Conservation (phyloP, 2,113 vertebrate species). For the Epinephelus fuscoguttatus region DNA sequence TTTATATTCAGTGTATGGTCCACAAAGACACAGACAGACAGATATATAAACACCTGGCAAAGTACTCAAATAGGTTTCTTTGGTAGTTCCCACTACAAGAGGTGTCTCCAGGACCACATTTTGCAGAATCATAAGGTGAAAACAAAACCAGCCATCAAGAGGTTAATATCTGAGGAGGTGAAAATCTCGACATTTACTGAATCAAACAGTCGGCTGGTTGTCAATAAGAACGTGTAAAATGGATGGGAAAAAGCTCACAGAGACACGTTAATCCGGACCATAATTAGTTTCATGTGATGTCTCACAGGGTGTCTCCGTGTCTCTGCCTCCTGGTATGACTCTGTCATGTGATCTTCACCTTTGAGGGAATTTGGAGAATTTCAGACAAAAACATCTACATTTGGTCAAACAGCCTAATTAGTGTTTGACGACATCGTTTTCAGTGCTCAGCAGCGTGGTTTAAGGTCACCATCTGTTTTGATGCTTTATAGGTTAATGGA, state of each 20-base stretch:
- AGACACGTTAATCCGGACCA: constrained; percentile 41
- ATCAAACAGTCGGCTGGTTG: neutral
- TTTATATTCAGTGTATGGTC: too few relatives aligned
- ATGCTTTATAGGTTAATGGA: neutral
- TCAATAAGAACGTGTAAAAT: constrained; percentile 1
- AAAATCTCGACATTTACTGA: neutral
- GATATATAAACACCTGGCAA: too few relatives aligned
- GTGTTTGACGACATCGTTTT: neutral
- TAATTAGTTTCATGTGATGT: constrained; percentile 68
- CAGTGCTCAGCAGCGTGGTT: neutral
- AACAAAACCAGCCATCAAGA: too few relatives aligned
- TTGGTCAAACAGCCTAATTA: neutral
- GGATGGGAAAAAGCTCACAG: constrained; percentile 8
- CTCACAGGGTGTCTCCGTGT: constrained; percentile 36
- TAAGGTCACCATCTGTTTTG: neutral
- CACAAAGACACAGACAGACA: too few relatives aligned
- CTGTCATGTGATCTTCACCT: constrained; percentile 56
- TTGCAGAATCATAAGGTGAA: too few relatives aligned
- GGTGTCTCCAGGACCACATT: too few relatives aligned
- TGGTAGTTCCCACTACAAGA: too few relatives aligned
- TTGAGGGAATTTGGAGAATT: constrained; percentile 39
- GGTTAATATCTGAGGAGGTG: neutral
- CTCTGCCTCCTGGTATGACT: constrained; percentile 22
- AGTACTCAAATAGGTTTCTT: too few relatives aligned
- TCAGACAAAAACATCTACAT: constrained; percentile 24